Conservation (phyloP, 2,797 vertebrate species). For the Enteromius argenteus region DNA sequence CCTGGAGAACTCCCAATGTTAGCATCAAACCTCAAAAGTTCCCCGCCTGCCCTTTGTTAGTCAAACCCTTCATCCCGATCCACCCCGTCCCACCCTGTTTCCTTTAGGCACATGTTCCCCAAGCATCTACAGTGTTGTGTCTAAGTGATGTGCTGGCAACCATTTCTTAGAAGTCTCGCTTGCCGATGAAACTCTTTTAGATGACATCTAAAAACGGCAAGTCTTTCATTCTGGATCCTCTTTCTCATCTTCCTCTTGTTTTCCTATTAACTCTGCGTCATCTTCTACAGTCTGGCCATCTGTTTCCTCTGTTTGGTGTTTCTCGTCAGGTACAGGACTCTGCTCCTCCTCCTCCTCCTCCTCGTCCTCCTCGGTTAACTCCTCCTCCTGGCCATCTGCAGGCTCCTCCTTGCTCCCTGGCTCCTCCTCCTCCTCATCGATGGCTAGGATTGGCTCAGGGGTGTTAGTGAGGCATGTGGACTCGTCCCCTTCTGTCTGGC, state of each 20-base stretch:
- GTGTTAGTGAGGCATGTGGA: conserved; percentile 76
- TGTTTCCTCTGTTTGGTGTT: conserved; percentile 12
- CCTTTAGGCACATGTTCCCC: conserved; percentile 87
- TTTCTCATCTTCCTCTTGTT: conserved; percentile 67
- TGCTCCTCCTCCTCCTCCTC: conserved; percentile 37
- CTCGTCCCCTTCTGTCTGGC: conserved; percentile 76
- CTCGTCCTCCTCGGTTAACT: conserved; percentile 18
- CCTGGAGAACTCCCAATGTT: conserved; percentile 23
- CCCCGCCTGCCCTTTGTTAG: conserved; percentile 13
- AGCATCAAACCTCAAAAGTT: conserved; percentile 1
- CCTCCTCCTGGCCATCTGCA: conserved; percentile 63
- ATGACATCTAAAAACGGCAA: conserved; percentile 71
- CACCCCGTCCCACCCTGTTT: conserved; percentile 73
- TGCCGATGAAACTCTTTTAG: conserved; percentile 70
- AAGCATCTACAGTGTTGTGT: conserved; percentile 99
- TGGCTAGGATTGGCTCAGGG: conserved; percentile 91
- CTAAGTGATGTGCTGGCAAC: conserved; percentile 96
- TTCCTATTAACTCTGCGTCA: conserved; percentile 62
- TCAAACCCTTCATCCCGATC: conserved; percentile 10
- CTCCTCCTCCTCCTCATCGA: conserved; percentile 94
- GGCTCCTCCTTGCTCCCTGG: conserved; percentile 81
- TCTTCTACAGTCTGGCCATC: conserved; percentile 54
- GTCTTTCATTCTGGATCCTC: conserved; percentile 69
- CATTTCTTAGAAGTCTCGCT: conserved; percentile 75
- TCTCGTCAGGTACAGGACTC: conserved; percentile 14